Base-by-base conservation (phyloP, 2,888 invertebrate species). In the Dynastes hyllus region DNA sequence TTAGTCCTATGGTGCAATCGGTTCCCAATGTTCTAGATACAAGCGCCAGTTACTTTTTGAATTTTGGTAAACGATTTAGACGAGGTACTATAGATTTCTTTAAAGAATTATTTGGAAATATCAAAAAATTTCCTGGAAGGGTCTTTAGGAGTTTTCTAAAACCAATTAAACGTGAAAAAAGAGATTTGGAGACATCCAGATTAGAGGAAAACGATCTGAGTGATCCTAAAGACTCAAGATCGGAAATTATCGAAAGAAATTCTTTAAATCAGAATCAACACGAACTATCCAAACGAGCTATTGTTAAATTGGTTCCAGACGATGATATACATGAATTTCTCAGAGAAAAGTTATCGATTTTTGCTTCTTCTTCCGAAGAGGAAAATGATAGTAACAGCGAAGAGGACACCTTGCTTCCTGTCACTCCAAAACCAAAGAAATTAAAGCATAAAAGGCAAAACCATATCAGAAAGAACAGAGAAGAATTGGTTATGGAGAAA, bases 31-130 rank as follows among this genome's bases (percentile, higher is more conserved):
- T 88, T 53, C 80, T 88, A 1, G 79, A 83, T 1, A 85, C 83
- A 1, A 87, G 88, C 0, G 86, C 85, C 53, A 84, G 82, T 40
- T 88, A 87, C 71, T 83, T 88, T 51, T 81, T 81, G 51, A 84
- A 88, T 76, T 86, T 88, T 75, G 85, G 87, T 0, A 84, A 83
- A 70, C 84, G 87, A 66, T 85, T 88, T n/a, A 85, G 85, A 32
- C 85, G 84, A 45, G 84, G 86, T 45, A 80, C 86, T n/a, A 78
- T 87, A 29, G 82, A 86, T 80, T 84, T 88, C 11, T 84, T 86
- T 5, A 86, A 86, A 76, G 84, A 86, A 66, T 80, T 88, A 8
- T 83, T 87, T 50, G 87, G 87, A 1, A 85, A 86, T 27, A 16
- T 79, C 37, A 76, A 69, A 40, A 29, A 22, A 27, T 50, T 69